A percentile compares a stretch with the other conserved stretches of the same genome.
These are phyloP conservation scores for Drosophila conformis DNA, from an alignment of 2,888 invertebrate species.

Conservation along the genomic window DNA sequence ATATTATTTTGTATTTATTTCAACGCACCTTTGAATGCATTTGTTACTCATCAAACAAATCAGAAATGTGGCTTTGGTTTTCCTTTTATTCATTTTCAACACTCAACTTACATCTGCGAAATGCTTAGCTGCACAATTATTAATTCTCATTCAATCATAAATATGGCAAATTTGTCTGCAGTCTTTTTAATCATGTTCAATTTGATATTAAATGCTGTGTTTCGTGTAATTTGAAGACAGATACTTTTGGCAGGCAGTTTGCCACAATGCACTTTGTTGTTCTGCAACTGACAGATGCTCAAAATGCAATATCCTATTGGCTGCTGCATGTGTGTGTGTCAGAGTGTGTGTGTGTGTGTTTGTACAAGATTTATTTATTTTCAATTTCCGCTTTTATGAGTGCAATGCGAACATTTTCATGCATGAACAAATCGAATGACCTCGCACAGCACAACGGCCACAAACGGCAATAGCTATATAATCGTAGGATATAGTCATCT, in stretches of 20 bases:
- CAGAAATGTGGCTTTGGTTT: neutral
- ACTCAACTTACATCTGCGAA: neutral
- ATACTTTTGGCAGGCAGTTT: constrained; percentile 25
- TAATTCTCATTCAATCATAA: neutral
- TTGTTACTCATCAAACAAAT: neutral
- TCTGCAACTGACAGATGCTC: constrained; percentile 27
- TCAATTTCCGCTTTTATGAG: constrained; percentile 75
- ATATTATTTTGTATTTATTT: neutral
- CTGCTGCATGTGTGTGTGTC: neutral
- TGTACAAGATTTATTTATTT: constrained; percentile 71
- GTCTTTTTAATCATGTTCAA: constrained; percentile 6
- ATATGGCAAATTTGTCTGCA: neutral
- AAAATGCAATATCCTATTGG: constrained; percentile 65
- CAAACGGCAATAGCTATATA: constrained; percentile 64
- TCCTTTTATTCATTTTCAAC: neutral
- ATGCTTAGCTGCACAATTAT: constrained; percentile 4
- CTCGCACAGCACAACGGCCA: constrained; percentile 33
- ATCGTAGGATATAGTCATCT: constrained; percentile 28
- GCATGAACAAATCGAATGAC: constrained; percentile 73
- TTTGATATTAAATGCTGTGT: constrained; percentile 5
- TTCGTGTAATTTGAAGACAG: constrained; percentile 26
- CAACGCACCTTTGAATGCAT: neutral
- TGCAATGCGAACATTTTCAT: constrained; percentile 71
- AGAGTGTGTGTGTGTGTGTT: constrained; percentile 19
- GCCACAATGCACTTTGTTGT: constrained; percentile 32